A percentile compares a stretch with the other conserved stretches of the same genome.
Conservation (phyloP, 1,140 invertebrate genomes). For the Elymnias hypermnestra region DNA sequence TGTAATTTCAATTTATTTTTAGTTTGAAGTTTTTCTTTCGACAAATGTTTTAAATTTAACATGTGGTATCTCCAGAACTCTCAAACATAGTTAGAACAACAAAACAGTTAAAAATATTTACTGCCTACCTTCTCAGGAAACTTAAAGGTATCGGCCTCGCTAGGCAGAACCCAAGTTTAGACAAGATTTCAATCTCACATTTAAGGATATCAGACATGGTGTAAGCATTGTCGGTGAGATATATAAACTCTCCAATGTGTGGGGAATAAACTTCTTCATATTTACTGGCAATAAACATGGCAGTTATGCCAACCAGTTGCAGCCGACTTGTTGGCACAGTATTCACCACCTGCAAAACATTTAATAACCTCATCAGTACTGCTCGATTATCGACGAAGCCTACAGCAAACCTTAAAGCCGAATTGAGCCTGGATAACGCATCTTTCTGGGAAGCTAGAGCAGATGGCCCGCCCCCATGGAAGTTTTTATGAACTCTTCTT, state of each 20-base stretch:
- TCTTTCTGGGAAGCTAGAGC: too few species aligned
- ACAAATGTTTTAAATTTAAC: too few species aligned
- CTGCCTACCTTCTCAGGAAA: constrained; percentile 88
- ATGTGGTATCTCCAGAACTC: too few species aligned
- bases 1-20: too few species aligned
- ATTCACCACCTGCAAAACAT: constrained; percentile 39
- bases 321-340: constrained; percentile 82
- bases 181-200: constrained; percentile 91
- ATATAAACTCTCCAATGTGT: constrained; percentile 92
- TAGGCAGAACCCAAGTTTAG: constrained; percentile 86
- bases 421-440: too few species aligned
- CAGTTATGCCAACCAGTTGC: constrained; percentile 93
- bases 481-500: too few species aligned
- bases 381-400: too few species aligned
- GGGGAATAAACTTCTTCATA: constrained; percentile 97
- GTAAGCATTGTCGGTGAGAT: constrained; percentile 94
- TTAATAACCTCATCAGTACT: background rate
- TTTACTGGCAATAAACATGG: constrained; percentile 95
- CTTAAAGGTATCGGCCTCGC: constrained; percentile 91
- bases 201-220: constrained; percentile 85
- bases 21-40: too few species aligned
- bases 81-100: too few species aligned
- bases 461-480: too few species aligned
- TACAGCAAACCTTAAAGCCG: too few species aligned
- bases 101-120: too few species aligned